Conservation (phyloP, 1,140 invertebrate genomes). For the Anastrepha obliqua region DNA sequence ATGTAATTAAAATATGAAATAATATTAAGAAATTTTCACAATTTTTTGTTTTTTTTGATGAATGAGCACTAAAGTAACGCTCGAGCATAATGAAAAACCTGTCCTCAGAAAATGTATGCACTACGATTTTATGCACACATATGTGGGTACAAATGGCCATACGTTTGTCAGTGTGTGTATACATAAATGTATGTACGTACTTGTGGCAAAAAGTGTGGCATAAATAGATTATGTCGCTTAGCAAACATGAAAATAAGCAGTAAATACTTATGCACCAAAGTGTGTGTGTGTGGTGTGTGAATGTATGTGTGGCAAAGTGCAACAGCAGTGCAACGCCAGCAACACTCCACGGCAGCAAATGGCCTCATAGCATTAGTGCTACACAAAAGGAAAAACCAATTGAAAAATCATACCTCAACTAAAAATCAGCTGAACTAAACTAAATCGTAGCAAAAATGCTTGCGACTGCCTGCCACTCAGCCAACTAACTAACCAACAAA, state of each 20-base stretch:
- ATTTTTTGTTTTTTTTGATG: background rate
- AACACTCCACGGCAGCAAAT: background rate
- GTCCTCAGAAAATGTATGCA: background rate
- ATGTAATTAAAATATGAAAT: background rate
- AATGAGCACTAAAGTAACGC: background rate
- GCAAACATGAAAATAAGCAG: slow-evolving; percentile 34
- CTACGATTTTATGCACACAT: background rate
- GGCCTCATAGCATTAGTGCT: background rate
- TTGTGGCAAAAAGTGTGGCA: slow-evolving; percentile 29
- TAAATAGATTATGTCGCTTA: slow-evolving; percentile 45
- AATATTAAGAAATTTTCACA: background rate
- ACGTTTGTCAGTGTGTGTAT: background rate
- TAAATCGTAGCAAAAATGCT: slow-evolving; percentile 19
- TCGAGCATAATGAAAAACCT: slow-evolving; percentile 13
- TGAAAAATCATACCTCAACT: background rate
- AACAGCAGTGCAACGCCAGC: background rate
- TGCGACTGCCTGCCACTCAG: background rate
- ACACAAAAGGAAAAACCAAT: background rate
- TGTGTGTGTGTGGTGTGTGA: background rate
- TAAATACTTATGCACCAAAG: slow-evolving; percentile 10
- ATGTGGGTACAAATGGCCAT: background rate
- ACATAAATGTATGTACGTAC: background rate
- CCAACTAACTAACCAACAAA: background rate
- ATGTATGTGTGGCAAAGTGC: background rate
- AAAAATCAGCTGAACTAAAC: slow-evolving; percentile 8